Percentiles rank a stretch among this genome's conserved stretches.
Evolutionary conservation across 2,888 invertebrate genomes (phyloP).

Genomic region (Crepidodera aurea): DNA sequence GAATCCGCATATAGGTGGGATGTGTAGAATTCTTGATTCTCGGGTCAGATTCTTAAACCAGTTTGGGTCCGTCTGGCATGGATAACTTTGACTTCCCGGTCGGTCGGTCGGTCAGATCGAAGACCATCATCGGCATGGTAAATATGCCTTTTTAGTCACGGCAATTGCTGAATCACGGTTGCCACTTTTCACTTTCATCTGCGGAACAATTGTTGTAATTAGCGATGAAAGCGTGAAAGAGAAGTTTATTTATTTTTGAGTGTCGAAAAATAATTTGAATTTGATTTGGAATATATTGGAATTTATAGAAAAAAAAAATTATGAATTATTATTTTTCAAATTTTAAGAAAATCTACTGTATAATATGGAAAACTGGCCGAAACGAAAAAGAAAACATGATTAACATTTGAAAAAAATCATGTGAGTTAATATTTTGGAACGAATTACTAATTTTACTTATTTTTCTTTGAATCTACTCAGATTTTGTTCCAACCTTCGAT

Average conservation of each 20-base stretch:
- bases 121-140: slow-evolving; percentile 10
- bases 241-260: neutral
- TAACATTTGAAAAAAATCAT: too few relatives aligned
- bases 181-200: slow-evolving; percentile 2
- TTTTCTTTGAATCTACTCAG: too few relatives aligned
- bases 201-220: neutral
- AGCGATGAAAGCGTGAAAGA: neutral
- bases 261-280: too few relatives aligned
- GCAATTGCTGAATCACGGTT: slow-evolving; percentile 11
- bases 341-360: too few relatives aligned
- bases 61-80: slow-evolving; percentile 36
- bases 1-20: slow-evolving; percentile 36
- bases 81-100: slow-evolving; percentile 36
- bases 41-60: slow-evolving; percentile 40
- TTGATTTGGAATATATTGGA: too few relatives aligned
- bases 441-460: too few relatives aligned
- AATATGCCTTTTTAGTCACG: slow-evolving; percentile 18
- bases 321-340: too few relatives aligned
- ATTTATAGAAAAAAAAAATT: too few relatives aligned
- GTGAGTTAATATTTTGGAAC: too few relatives aligned
- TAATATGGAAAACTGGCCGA: too few relatives aligned
- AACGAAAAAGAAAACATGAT: too few relatives aligned
- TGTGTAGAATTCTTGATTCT: slow-evolving; percentile 39
- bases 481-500: too few relatives aligned
- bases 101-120: slow-evolving; percentile 3